Evolutionary conservation across 2,113 vertebrate species (phyloP), one percentile per base, ranked within the genome.

Genomic region (Hippocampus abdominalis): DNA sequence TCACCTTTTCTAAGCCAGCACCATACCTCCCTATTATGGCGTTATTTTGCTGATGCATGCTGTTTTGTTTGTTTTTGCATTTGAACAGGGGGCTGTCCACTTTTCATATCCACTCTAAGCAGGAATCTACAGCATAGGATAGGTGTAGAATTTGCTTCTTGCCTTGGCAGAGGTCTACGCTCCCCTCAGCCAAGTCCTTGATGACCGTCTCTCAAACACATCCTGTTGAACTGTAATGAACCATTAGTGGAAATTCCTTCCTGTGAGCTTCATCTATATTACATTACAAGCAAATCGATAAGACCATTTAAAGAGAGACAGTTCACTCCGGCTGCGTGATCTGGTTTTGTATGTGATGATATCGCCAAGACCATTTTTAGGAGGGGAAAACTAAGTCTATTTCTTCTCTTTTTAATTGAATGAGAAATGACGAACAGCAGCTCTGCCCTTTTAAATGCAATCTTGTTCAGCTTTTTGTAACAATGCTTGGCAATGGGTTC

Each of bases 261-360:
- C 40, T 7, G 39, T 3, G 39, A 64, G 40, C 62, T 44, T 64
- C n/a, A 46, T 64, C 40, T 64, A 27, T 25, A 46, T 25, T 39
- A 25, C 62, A 64, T 44, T 44, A 64, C n/a, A 16, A 25, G n/a
- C n/a, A 44, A 64, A 64, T 46, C 62, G 23, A 64, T 64, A 46
- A 62, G 8, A 61, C 27, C 60, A 62, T 36, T 62, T 36, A 32
- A 40, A 40, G 60, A 15, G 62, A 46, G 61, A 36, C 1, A 36
- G 8, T 21, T 36, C 20, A 40, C 32, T n/a, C 20, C 2, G n/a
- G 61, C 12, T n/a, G 54, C 4, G 27, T 29, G 25, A 59, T 59
- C 56, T 59, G 56, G 27, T 27, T 59, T 59, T 59, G 25, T 6
- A 29, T 25, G 20, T 20, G 18, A 49, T 23, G 3, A 23, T 21